phyloP scores from a whole-genome alignment of 2,888 invertebrate species.

The Chaetogeoica ovagalla region DNA sequence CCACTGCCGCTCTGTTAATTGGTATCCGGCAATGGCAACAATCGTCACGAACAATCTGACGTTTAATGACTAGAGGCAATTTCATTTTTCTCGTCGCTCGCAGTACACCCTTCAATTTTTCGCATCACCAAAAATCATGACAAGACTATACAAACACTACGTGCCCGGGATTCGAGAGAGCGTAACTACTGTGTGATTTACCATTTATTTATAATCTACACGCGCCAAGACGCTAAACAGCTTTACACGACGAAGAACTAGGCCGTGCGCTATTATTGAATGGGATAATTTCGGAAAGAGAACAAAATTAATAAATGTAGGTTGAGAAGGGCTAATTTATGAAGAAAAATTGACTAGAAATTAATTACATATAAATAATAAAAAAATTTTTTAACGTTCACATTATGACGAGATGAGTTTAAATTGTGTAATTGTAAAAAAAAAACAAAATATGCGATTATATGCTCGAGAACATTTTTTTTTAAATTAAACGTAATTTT shows the following conservation, averaged over 20 bases:
- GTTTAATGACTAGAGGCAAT: constrained; percentile 14
- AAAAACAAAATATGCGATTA: too few relatives aligned
- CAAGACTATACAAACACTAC: constrained; percentile 31
- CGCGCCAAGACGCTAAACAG: constrained; percentile 3
- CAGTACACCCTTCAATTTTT: neutral
- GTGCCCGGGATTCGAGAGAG: neutral
- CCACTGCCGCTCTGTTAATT: neutral
- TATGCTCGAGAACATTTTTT: too few relatives aligned
- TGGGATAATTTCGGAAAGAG: too few relatives aligned
- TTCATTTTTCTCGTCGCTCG: neutral
- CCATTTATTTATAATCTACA: constrained; percentile 27
- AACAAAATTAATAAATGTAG: too few relatives aligned
- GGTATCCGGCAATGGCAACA: constrained; percentile 15
- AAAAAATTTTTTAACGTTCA: too few relatives aligned
- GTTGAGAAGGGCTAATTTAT: too few relatives aligned
- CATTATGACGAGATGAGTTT: too few relatives aligned
- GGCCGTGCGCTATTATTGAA: too few relatives aligned
- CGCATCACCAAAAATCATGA: constrained; percentile 22
- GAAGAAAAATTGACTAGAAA: too few relatives aligned
- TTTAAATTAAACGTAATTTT: too few relatives aligned
- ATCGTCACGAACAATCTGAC: constrained; percentile 19
- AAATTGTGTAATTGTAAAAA: too few relatives aligned
- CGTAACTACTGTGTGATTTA: neutral
- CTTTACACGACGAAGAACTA: neutral
- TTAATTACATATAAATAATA: too few relatives aligned